A percentile compares a stretch with the other conserved stretches of the same genome.
These are phyloP conservation scores for Acronicta aceris DNA, from an alignment of 2,888 invertebrate species.

Conservation along the genomic window DNA sequence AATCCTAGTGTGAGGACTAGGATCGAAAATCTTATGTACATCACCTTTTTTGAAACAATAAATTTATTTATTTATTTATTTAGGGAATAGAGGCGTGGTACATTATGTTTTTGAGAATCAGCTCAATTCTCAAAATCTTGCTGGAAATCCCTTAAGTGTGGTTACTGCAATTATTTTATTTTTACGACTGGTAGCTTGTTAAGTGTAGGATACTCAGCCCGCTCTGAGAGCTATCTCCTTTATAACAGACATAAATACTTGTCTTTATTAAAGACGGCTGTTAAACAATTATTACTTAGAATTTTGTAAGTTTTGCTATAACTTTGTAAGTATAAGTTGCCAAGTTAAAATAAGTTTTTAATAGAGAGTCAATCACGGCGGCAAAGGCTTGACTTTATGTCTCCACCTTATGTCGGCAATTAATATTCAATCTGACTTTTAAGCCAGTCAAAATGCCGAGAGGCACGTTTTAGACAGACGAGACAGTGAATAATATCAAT, in stretches of 20 bases:
- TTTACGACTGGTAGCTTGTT: constrained; percentile 19
- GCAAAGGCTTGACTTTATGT: background rate
- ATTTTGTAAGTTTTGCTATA: constrained; percentile 14
- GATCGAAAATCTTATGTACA: no score
- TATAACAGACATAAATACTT: constrained; percentile 27
- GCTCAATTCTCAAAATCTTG: background rate
- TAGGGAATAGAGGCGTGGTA: no score
- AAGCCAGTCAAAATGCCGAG: background rate
- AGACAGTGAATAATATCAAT: background rate
- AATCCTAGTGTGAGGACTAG: no score
- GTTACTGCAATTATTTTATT: constrained; percentile 28
- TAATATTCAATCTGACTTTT: constrained; percentile 15
- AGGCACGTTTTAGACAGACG: constrained; percentile 1
- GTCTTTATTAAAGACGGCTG: constrained; percentile 8
- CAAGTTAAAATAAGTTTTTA: constrained; percentile 11
- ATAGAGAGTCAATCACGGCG: constrained; percentile 12
- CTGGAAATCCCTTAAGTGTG: constrained; percentile 1
- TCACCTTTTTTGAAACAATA: no score
- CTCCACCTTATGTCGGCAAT: background rate
- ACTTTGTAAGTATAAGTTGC: constrained; percentile 24
- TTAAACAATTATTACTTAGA: constrained; percentile 16
- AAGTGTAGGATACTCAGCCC: constrained; percentile 7
- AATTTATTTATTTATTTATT: no score
- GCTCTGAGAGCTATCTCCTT: constrained; percentile 11
- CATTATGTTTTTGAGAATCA: no score